Percentiles rank a stretch among this genome's conserved stretches.
phyloP scores from a whole-genome alignment of 2,888 invertebrate species.

The Epistrophe eligans region DNA sequence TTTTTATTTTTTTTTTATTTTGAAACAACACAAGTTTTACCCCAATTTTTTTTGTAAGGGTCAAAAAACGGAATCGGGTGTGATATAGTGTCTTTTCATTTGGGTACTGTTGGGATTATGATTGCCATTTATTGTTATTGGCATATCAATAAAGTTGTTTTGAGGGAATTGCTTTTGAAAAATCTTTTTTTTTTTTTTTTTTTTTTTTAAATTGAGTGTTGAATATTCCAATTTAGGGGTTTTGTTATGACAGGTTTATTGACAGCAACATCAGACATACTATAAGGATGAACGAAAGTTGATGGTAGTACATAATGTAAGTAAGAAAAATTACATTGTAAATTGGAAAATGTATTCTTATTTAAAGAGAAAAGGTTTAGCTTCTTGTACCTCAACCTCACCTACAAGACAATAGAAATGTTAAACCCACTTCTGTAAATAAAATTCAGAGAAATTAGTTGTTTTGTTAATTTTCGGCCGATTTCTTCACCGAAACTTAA shows the following conservation, averaged over 20 bases:
- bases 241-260: constrained; percentile 34
- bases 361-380: not conserved
- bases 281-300: not conserved
- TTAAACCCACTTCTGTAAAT: too few relatives aligned
- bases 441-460: too few relatives aligned
- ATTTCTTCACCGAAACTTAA: too few relatives aligned
- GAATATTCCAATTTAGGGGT: constrained; percentile 15
- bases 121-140: constrained; percentile 73
- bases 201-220: constrained; percentile 57
- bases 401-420: too few relatives aligned
- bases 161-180: constrained; percentile 53
- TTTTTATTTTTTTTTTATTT: constrained; percentile 7
- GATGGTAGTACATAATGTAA: not conserved
- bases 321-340: not conserved
- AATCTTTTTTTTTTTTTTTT: constrained; percentile 27
- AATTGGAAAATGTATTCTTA: not conserved
- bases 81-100: constrained; percentile 26
- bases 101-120: constrained; percentile 53
- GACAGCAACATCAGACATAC: not conserved
- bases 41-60: constrained; percentile 6
- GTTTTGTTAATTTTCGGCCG: too few relatives aligned
- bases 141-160: constrained; percentile 61
- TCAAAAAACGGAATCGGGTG: constrained; percentile 7
- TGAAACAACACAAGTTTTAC: constrained; percentile 32
- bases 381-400: not conserved